phyloP scores from a whole-genome alignment of 2,113 vertebrate genomes.

The Oncorhynchus nerka region DNA sequence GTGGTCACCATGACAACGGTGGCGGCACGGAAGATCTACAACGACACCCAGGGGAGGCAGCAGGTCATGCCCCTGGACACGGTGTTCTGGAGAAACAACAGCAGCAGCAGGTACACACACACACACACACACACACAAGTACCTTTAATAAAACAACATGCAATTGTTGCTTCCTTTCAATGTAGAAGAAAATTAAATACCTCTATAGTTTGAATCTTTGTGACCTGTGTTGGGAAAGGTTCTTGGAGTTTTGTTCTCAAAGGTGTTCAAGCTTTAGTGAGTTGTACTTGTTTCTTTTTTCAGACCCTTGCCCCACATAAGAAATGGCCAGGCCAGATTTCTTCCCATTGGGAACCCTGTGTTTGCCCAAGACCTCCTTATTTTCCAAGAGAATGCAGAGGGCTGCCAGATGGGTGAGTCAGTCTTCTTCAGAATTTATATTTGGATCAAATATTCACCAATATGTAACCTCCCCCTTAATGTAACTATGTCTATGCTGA shows the following conservation, averaged over 20 bases:
- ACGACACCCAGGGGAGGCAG: conserved; percentile 80
- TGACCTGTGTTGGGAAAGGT: too few relatives aligned
- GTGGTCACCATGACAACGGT: conserved; percentile 83
- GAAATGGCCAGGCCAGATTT: conserved; percentile 75
- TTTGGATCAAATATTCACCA: not conserved
- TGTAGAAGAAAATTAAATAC: too few relatives aligned
- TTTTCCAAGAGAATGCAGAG: conserved; percentile 74
- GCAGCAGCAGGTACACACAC: too few relatives aligned
- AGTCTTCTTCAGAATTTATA: not conserved
- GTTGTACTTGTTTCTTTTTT: conserved; percentile 27
- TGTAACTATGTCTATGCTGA: not conserved
- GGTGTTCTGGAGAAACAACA: conserved; percentile 73
- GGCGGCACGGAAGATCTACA: conserved; percentile 72
- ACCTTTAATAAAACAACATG: too few relatives aligned
- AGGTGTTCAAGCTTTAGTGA: not conserved
- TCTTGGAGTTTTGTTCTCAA: too few relatives aligned
- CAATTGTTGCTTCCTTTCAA: too few relatives aligned
- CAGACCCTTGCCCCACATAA: conserved; percentile 86
- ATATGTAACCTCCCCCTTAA: not conserved
- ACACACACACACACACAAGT: too few relatives aligned
- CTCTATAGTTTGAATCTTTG: too few relatives aligned
- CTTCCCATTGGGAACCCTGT: conserved; percentile 82
- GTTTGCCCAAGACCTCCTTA: conserved; percentile 81
- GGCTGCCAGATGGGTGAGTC: conserved; percentile 82
- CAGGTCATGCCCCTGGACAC: conserved; percentile 89